Evolutionary conservation across 2,113 vertebrate species (phyloP).

Genomic region (Neotragus pygmaeus): DNA sequence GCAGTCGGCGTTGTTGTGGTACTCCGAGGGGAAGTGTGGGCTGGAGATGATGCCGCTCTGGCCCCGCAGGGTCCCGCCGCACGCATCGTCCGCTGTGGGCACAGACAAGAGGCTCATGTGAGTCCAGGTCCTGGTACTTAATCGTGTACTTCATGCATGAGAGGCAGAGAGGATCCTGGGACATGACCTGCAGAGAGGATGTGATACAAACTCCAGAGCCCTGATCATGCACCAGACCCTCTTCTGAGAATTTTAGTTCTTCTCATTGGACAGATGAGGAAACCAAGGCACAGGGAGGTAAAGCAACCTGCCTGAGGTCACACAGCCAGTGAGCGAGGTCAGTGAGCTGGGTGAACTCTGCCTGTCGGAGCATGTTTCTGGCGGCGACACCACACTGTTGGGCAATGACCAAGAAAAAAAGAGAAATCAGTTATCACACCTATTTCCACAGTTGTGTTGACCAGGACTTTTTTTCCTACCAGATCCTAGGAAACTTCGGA

Average conservation of each 20-base stretch:
- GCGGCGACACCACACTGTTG: not conserved
- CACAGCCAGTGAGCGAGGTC: not conserved
- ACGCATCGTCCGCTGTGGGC: conserved; percentile 92
- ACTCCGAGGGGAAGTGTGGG: conserved; percentile 95
- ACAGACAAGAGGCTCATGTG: not conserved
- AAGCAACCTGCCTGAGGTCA: not conserved
- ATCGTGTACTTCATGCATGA: not conserved
- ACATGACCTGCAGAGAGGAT: rapidly evolving
- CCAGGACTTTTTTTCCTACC: not conserved
- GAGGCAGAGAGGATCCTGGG: not conserved
- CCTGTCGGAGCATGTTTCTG: not conserved
- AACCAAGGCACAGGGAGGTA: not conserved
- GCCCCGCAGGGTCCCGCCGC: conserved; percentile 94
- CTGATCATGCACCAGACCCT: not conserved
- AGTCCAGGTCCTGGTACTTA: not conserved
- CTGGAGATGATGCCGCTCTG: conserved; percentile 97
- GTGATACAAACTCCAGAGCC: not conserved
- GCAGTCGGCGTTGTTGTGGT: conserved; percentile 96
- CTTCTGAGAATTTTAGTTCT: not conserved
- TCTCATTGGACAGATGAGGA: not conserved
- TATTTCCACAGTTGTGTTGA: not conserved
- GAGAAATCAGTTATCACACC: not conserved
- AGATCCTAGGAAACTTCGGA: not conserved
- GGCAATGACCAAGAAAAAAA: not conserved
- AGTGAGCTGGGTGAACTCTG: not conserved